Base-by-base conservation (phyloP, 2,888 invertebrate species). In the Ctenicera cuprea region DNA sequence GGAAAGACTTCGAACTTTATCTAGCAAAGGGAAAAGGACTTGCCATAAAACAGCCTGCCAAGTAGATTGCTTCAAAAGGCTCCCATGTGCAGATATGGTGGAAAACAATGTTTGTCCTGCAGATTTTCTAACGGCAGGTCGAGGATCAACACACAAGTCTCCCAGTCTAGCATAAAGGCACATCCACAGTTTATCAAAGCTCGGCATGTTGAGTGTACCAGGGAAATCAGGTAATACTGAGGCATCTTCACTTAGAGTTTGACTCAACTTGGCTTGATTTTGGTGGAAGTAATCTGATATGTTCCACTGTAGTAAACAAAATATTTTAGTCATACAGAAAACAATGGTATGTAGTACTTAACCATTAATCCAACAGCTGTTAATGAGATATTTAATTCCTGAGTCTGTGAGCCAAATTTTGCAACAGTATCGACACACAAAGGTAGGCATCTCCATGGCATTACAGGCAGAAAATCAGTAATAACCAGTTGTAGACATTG, bases 71-170 rank as follows among this genome's bases (percentile, higher is more conserved):
- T 94, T 93, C 26, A 99, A 89, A 73, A 98, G 90, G 52, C 94
- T 92, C 37, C 98, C 98, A 88, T 99, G 99, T 0, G 98, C 97
- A 0, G 97, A 94, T 84, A 99, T 95, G 16, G 98, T 99, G 61
- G 98, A 98, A 88, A 99, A 98, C 68, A 99, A 88, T 0, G 99
- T 99, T 89, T 99, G 98, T 57, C 97, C 96, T 7, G 98, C 97
- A 4, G 98, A 98, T 87, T 98, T 97, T 4, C 99, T 92, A 0
- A 99, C 98, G 0, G 99, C 98, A 0, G 99, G 98, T 20, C 99
- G 92, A 9, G 94, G 89, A 87, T 99, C 99, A 50, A 98, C 97
- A 84, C 99, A 99, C 43, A 99, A 88, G 84, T 96, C 96, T 50
- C 95, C 96, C 77, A 97, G 88, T 83, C 94, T 90, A 12, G 95